Evolutionary conservation across 2,113 vertebrate species (phyloP).

Genomic region (Epinephelus moara): DNA sequence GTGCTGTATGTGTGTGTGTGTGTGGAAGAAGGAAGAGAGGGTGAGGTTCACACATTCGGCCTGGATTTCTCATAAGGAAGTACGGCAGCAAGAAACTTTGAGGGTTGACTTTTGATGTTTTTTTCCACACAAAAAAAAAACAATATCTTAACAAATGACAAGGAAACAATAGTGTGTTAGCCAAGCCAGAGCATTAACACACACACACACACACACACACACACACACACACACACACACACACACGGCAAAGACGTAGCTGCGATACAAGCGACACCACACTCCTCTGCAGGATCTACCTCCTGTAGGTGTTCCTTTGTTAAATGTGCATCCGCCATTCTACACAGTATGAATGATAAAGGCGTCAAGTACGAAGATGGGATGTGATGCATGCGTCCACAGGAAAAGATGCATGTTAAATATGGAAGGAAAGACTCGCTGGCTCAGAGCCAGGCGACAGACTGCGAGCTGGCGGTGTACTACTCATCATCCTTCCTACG

Average conservation of each 20-base stretch:
- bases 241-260: background rate
- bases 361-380: background rate
- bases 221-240: background rate
- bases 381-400: constrained; percentile 5
- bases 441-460: background rate
- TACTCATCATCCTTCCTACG: background rate
- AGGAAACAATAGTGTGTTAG: background rate
- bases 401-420: background rate
- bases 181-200: background rate
- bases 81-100: background rate
- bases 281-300: too few species aligned
- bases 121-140: background rate
- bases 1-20: constrained; percentile 8
- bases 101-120: background rate
- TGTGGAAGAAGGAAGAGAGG: constrained; percentile 51
- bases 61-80: constrained; percentile 62
- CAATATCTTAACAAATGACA: background rate
- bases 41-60: constrained; percentile 42
- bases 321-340: background rate
- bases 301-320: background rate
- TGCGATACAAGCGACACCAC: background rate
- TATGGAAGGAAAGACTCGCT: background rate
- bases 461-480: background rate
- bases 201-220: background rate
- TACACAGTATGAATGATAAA: background rate